A percentile compares a stretch with the other conserved stretches of the same genome.
phyloP scores from a whole-genome alignment of 2,113 vertebrate genomes.

The Syrrhaptes paradoxus region DNA sequence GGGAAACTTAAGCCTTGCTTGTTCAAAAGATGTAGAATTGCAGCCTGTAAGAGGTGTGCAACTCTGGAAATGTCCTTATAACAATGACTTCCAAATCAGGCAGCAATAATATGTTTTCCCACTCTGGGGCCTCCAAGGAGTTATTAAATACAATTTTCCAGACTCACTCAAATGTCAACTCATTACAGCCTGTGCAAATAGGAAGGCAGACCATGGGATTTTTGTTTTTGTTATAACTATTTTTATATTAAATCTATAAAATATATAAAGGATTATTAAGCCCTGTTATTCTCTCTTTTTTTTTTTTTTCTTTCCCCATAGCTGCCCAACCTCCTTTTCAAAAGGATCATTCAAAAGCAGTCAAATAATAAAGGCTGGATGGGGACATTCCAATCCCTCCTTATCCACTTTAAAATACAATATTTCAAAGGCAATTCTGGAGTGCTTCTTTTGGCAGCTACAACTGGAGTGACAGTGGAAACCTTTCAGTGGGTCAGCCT shows the following conservation, averaged over 20 bases:
- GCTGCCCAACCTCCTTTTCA: slow-evolving; percentile 15
- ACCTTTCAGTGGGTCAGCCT: slow-evolving; percentile 55
- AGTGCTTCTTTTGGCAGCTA: slow-evolving; percentile 58
- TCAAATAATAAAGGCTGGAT: slow-evolving; percentile 45
- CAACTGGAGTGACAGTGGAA: slow-evolving; percentile 6
- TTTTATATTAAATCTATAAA: slow-evolving; percentile 47
- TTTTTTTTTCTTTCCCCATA: not conserved
- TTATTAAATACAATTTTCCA: slow-evolving; percentile 42
- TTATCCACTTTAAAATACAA: slow-evolving; percentile 52
- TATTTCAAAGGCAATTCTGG: slow-evolving; percentile 54
- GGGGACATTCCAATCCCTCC: slow-evolving; percentile 51
- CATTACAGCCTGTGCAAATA: not conserved
- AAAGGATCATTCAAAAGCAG: slow-evolving; percentile 52
- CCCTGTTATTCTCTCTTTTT: not conserved
- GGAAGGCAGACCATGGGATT: not conserved
- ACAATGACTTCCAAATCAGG: not conserved
- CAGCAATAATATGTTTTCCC: slow-evolving; percentile 10
- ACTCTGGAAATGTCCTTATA: not conserved
- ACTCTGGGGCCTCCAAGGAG: not conserved
- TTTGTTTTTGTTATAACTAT: slow-evolving; percentile 3
- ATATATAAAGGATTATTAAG: not conserved
- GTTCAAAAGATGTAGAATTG: not conserved
- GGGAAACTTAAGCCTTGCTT: not conserved
- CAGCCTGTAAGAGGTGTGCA: not conserved
- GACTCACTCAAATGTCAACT: slow-evolving; percentile 27